Evolutionary conservation across 2,888 invertebrate species (phyloP), one percentile per base, ranked within the genome.

Genomic region (Callimorpha dominula): DNA sequence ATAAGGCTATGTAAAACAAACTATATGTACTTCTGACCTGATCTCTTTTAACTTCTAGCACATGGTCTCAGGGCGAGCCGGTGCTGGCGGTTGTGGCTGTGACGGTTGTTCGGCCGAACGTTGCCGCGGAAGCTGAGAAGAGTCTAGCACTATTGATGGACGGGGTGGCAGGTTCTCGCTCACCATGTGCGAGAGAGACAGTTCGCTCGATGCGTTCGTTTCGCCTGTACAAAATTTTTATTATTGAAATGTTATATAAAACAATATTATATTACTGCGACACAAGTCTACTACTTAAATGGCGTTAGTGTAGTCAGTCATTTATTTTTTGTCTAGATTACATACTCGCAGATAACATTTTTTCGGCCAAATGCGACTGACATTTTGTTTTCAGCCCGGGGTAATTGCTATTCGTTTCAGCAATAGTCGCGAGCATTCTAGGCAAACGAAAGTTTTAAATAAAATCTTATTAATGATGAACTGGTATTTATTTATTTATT

Each of bases 121-220:
- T 87, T 96, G 95, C 42, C 96, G 91, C 78, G 96, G 95, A 80
- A 96, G 91, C 82, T 95, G 94, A 69, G 96, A 94, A 20, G 95
- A 95, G 91, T 95, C 95, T 86, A 95, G 91, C 86, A 96, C 94
- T 75, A 96, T 96, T 75, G 95, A 93, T 5, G 96, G 96, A 73
- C 96, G 91, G 77, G 96, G 96, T 4, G 96, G 96, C 17, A 93
- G 89, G 83, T 83, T 93, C 91, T 96, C 96, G 86, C 95, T 95
- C 85, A 93, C 93, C 95, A 96, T 94, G 90, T 95, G 95, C 79
- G 96, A 96, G 7, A 96, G 90, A 0, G 96, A 96, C 68, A 96
- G 82, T 75, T 96, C 96, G 86, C 96, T 96, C 0, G 96, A 96
- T 0, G 95, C 95, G 87, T 96, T 96, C 50, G 96, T 96, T 49